Percentiles rank a stretch among this genome's conserved stretches.
These are phyloP conservation scores for Aurelia sp. DNA, from an alignment of 30 jellyfish, hydroid and myxozoan genomes.

Conservation along the genomic window DNA sequence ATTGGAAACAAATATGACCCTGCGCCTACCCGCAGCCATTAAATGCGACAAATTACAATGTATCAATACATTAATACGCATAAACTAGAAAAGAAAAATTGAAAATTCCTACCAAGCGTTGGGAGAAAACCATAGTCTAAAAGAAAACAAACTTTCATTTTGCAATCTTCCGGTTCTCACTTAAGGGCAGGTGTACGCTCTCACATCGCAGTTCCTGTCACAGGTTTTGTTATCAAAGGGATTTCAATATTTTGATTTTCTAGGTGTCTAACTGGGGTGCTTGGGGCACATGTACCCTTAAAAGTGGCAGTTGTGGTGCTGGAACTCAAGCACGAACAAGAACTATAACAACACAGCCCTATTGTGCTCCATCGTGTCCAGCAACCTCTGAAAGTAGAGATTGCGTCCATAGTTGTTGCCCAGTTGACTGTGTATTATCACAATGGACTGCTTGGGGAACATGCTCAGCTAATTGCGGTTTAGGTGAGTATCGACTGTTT, in stretches of 20 bases:
- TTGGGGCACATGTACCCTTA: slow-evolving; percentile 79
- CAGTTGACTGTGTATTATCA: slow-evolving; percentile 73
- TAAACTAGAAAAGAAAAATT: no score
- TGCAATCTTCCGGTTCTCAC: no score
- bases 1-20: no score
- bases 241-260: neutral
- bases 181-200: no score
- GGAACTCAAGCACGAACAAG: slow-evolving; percentile 78
- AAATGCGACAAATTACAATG: no score
- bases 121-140: no score
- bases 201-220: no score
- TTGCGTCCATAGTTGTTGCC: slow-evolving; percentile 93
- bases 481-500: slow-evolving; percentile 49
- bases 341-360: slow-evolving; percentile 66
- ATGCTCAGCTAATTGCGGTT: slow-evolving; percentile 87
- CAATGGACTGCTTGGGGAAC: slow-evolving; percentile 86
- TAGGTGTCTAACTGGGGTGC: slow-evolving; percentile 83
- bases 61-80: no score
- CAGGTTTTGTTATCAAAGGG: no score
- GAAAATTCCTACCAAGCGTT: no score
- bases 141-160: no score
- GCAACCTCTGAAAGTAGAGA: slow-evolving; percentile 47
- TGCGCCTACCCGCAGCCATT: no score
- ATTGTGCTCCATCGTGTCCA: slow-evolving; percentile 74
- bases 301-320: slow-evolving; percentile 78